Evolutionary conservation across 2,888 invertebrate species (phyloP).

Genomic region (Scaptomyza reducta): DNA sequence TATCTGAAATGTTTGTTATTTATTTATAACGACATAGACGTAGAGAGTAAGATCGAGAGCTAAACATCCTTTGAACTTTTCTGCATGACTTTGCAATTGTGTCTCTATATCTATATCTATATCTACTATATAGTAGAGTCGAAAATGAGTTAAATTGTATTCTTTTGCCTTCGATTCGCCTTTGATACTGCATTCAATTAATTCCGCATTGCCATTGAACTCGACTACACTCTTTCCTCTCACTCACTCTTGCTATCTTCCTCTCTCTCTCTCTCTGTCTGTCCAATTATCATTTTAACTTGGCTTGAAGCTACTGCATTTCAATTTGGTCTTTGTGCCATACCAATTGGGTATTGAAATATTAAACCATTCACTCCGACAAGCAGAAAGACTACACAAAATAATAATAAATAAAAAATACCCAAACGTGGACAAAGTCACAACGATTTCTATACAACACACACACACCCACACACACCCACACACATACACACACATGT

Average conservation of each 20-base stretch:
- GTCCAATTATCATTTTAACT: constrained; percentile 33
- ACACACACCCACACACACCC: not conserved
- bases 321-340: constrained; percentile 28
- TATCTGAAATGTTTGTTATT: constrained; percentile 71
- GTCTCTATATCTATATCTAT: constrained; percentile 27
- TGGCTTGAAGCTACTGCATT: constrained; percentile 39
- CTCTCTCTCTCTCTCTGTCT: not conserved
- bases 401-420: constrained; percentile 40
- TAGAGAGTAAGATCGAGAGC: constrained; percentile 22
- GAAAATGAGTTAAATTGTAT: constrained; percentile 20
- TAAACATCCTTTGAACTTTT: constrained; percentile 73
- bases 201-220: constrained; percentile 54
- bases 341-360: constrained; percentile 43
- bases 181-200: constrained; percentile 67
- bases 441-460: constrained; percentile 7
- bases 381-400: constrained; percentile 30
- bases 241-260: not conserved
- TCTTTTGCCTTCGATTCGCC: constrained; percentile 20
- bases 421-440: constrained; percentile 21
- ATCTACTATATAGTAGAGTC: not conserved
- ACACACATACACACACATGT: not conserved
- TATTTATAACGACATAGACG: constrained; percentile 68
- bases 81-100: constrained; percentile 69
- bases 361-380: constrained; percentile 49
- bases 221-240: not conserved